These are phyloP conservation scores for Dione juno DNA, from an alignment of 2,888 invertebrate species.

Conservation along the genomic window DNA sequence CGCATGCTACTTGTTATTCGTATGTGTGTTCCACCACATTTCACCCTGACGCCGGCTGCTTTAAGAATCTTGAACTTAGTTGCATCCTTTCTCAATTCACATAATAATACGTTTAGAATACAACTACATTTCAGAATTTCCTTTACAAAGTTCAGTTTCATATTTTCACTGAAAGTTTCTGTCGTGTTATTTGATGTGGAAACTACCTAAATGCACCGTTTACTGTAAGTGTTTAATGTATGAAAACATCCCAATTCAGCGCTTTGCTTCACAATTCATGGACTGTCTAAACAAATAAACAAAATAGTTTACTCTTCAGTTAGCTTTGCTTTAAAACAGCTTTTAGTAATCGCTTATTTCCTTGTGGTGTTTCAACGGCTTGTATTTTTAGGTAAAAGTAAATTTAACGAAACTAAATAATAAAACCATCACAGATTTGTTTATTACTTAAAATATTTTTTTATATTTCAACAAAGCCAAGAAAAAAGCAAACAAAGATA, in stretches of 20 bases:
- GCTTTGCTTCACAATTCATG: conserved; percentile 19
- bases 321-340: conserved; percentile 20
- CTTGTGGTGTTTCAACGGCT: neutral
- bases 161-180: conserved; percentile 19
- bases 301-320: conserved; percentile 20
- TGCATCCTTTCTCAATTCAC: conserved; percentile 16
- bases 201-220: conserved; percentile 16
- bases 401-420: neutral
- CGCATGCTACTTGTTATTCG: conserved; percentile 44
- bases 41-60: conserved; percentile 71
- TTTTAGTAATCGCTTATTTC: conserved; percentile 16
- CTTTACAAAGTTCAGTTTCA: conserved; percentile 19
- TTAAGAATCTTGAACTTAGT: conserved; percentile 45
- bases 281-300: conserved; percentile 25
- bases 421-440: too few species aligned
- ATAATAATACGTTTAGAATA: conserved; percentile 21
- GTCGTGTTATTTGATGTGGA: conserved; percentile 13
- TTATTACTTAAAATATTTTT: too few species aligned
- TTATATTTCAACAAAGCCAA: too few species aligned
- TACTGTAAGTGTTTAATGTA: conserved; percentile 21
- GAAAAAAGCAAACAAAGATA: too few species aligned
- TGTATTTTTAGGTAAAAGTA: neutral
- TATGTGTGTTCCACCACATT: conserved; percentile 59
- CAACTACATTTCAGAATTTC: conserved; percentile 16
- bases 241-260: conserved; percentile 22